These are phyloP conservation scores for Albula goreensis DNA, from an alignment of 2,113 vertebrate species.

Conservation along the genomic window DNA sequence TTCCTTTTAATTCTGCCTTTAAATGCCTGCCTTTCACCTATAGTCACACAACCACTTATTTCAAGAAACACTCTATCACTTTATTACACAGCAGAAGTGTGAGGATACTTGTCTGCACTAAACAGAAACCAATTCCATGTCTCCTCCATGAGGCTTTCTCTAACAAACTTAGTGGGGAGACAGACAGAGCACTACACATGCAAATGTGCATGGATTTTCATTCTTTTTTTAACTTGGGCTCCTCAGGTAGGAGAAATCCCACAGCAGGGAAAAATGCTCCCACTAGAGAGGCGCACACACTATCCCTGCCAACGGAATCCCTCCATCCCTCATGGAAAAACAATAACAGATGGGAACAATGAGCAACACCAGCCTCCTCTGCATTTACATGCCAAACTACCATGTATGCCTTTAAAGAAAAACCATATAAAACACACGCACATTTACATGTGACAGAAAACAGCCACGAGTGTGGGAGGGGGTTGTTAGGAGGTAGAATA, in stretches of 20 bases:
- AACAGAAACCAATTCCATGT: neutral
- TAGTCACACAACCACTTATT: no score
- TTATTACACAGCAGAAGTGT: neutral
- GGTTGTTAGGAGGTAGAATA: neutral
- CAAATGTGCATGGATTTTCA: neutral
- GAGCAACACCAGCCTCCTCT: neutral
- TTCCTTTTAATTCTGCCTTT: no score
- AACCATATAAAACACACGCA: neutral
- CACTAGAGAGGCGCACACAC: neutral
- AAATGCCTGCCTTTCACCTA: no score
- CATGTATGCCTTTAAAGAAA: neutral
- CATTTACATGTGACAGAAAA: neutral
- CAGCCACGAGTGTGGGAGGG: neutral
- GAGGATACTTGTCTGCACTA: neutral
- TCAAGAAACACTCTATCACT: no score
- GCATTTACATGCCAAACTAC: neutral
- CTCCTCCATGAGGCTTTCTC: neutral
- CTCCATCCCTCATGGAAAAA: neutral
- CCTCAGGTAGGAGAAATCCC: neutral
- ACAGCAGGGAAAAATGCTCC: neutral
- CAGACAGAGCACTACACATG: neutral
- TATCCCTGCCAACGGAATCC: neutral
- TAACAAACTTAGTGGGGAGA: neutral
- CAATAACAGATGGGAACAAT: constrained; percentile 6
- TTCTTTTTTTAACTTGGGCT: neutral